Evolutionary conservation across 1,140 invertebrate species (phyloP), one percentile per base, ranked within the genome.

Genomic region (Apocrypta bakeri): DNA sequence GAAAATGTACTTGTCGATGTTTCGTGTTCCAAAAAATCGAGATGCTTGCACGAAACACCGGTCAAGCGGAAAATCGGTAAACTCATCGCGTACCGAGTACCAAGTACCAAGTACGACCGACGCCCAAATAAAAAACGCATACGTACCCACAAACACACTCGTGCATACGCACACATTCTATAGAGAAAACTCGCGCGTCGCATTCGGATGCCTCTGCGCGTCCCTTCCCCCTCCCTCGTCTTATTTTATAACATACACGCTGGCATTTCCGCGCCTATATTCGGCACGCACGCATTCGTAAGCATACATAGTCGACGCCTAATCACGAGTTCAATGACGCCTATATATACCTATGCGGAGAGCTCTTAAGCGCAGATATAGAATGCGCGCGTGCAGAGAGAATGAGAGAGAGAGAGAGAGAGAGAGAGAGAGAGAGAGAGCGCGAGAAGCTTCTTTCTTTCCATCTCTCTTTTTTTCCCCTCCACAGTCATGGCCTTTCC

Each of bases 261-360:
- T 63, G 61, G 64, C 73, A 66, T 75, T 75, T 82, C 73, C 73
- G 37, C 81, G 73, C 73, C 73, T 42, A 40, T 78, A 78, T 83
- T 42, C 42, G 31, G 68, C 69, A 56, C 73, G 42, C 17, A 48
- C 64, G 78, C 64, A 27, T 25, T 71, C 37, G 37, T 64, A 25
- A 33, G 21, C 14, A 29, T 33, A 69, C 27, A 71, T 33, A 71
- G 14, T 33, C 27, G 25, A 31, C 24, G 73, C 66, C 78, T 84
- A 84, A 78, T 78, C 76, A 42, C 27, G 69, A 72, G 68, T 73
- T 71, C 78, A 73, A 80, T 69, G 78, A 77, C 64, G 78, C 69
- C 68, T 37, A 31, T 33, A 2, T 61, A 24, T n/a, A 24, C 25
- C 8, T 73, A 14, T 25, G 8, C 37, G 56, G n/a, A 14, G 42